Evolutionary conservation across 2,113 vertebrate genomes (phyloP).

Genomic region (Phyllostomus discolor): DNA sequence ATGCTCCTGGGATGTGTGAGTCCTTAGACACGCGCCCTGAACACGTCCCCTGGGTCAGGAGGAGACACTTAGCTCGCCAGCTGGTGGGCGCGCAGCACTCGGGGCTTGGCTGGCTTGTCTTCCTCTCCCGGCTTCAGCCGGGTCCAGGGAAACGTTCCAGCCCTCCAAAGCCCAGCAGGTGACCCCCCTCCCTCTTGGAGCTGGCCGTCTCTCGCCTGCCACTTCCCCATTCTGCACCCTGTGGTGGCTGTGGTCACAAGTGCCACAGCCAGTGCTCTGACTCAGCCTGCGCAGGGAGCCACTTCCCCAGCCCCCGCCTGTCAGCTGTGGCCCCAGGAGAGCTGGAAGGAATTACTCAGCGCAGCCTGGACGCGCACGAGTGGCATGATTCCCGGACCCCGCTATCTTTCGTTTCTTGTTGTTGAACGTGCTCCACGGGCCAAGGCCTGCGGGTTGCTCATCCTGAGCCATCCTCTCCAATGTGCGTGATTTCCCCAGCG

Average conservation of each 20-base stretch:
- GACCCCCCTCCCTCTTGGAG: neutral
- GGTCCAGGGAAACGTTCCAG: neutral
- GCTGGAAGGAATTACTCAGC: slow-evolving; percentile 16
- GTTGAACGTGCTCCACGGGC: neutral
- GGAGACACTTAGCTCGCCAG: neutral
- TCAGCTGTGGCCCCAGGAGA: neutral
- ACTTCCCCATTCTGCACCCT: neutral
- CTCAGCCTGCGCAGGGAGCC: slow-evolving; percentile 22
- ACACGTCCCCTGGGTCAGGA: neutral
- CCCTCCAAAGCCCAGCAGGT: neutral
- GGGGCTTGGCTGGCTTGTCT: neutral
- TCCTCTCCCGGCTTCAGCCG: neutral
- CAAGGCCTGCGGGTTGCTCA: neutral
- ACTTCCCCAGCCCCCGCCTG: slow-evolving; percentile 1
- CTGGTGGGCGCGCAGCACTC: neutral
- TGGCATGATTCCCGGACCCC: neutral
- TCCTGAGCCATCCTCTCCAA: neutral
- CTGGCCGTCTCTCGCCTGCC: neutral
- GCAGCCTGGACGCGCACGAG: neutral
- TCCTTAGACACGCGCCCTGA: neutral
- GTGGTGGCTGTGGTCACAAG: neutral
- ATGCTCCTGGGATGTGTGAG: neutral
- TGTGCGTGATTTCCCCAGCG: neutral
- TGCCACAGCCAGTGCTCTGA: neutral
- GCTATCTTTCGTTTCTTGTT: neutral